phyloP scores from a whole-genome alignment of 1,140 invertebrate species.

The Elysia chlorotica region DNA sequence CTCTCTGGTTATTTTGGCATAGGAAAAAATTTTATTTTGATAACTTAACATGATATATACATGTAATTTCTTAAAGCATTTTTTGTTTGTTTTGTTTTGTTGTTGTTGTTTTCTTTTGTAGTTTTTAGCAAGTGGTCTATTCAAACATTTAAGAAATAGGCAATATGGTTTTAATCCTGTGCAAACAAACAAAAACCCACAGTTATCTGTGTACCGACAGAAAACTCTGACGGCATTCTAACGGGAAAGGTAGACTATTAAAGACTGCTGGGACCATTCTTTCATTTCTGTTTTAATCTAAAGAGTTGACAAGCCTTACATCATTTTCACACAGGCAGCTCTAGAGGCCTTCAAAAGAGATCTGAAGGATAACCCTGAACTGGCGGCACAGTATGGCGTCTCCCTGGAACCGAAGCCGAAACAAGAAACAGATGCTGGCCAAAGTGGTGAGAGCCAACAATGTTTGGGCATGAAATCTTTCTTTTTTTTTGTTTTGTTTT shows the following conservation, averaged over 20 bases:
- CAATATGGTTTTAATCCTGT: background rate
- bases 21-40: too few species aligned
- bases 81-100: too few species aligned
- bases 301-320: too few species aligned
- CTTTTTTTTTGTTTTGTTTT: too few species aligned
- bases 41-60: too few species aligned
- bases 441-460: too few species aligned
- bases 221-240: too few species aligned
- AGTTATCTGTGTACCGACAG: background rate
- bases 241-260: background rate
- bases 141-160: background rate
- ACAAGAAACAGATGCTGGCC: too few species aligned
- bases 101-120: too few species aligned
- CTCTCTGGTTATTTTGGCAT: too few species aligned
- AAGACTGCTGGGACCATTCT: background rate
- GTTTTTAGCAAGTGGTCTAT: background rate
- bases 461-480: too few species aligned
- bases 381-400: slow-evolving; percentile 50
- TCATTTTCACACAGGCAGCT: slow-evolving; percentile 44
- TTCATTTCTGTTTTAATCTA: background rate
- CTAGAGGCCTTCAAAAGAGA: slow-evolving; percentile 56
- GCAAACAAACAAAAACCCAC: background rate
- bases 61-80: too few species aligned
- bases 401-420: slow-evolving; percentile 34
- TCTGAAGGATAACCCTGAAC: slow-evolving; percentile 44